Evolutionary conservation across 2,888 invertebrate species (phyloP).

Genomic region (Scaptodrosophila latifasciaeformis): DNA sequence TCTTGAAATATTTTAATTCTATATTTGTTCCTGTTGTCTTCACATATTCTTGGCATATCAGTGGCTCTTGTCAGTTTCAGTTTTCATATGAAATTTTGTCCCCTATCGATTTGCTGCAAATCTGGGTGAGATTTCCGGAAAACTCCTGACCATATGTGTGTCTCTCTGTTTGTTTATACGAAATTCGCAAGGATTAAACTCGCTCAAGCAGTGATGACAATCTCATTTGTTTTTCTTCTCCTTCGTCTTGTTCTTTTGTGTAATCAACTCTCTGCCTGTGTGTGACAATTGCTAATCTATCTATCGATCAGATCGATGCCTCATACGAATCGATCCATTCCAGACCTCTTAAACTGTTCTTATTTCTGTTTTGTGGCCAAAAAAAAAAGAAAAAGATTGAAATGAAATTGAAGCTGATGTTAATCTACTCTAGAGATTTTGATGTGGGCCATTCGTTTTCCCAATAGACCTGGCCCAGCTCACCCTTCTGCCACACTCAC

Average conservation of each 20-base stretch:
- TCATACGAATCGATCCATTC: slow-evolving; percentile 35
- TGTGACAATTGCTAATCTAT: slow-evolving; percentile 31
- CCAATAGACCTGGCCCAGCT: too few relatives aligned
- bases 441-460: neutral
- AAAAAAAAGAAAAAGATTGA: neutral
- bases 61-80: slow-evolving; percentile 53
- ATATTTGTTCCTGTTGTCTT: too few relatives aligned
- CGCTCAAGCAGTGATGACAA: slow-evolving; percentile 57
- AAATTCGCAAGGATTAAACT: slow-evolving; percentile 63
- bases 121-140: too few relatives aligned
- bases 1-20: too few relatives aligned
- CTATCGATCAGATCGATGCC: slow-evolving; percentile 36
- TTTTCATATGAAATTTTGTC: too few relatives aligned
- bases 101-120: slow-evolving; percentile 53
- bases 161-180: slow-evolving; percentile 5
- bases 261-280: too few relatives aligned
- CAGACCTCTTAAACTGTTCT: slow-evolving; percentile 55
- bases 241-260: too few relatives aligned
- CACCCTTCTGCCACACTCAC: too few relatives aligned
- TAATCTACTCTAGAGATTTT: slow-evolving; percentile 35
- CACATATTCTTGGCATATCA: slow-evolving; percentile 45
- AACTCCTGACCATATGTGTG: slow-evolving; percentile 21
- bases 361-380: slow-evolving; percentile 58
- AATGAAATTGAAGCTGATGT: slow-evolving; percentile 63
- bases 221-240: slow-evolving; percentile 46